phyloP scores from a whole-genome alignment of 2,113 vertebrate genomes.

The Rafetus swinhoei region DNA sequence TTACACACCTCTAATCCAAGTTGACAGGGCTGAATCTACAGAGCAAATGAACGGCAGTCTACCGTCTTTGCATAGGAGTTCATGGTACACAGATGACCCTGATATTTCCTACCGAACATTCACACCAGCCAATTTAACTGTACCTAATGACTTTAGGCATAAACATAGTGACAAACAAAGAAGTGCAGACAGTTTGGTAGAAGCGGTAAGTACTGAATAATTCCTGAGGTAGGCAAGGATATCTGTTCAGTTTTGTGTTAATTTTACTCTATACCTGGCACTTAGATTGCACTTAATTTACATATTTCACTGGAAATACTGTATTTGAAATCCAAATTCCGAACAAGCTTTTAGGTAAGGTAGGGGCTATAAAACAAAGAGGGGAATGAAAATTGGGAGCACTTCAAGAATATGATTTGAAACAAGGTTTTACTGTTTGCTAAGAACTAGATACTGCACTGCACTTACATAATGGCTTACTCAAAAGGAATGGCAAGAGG shows the following conservation, averaged over 20 bases:
- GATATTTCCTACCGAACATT: conserved; percentile 90
- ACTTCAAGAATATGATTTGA: not conserved
- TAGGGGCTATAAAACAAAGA: not conserved
- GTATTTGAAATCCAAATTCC: not conserved
- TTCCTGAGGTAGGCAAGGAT: not conserved
- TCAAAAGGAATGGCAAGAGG: not conserved
- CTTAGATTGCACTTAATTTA: not conserved
- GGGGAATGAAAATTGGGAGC: not conserved
- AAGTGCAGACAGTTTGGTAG: conserved; percentile 96
- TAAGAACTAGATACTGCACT: not conserved
- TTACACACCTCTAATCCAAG: conserved; percentile 95
- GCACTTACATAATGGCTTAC: not conserved
- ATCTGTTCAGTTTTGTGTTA: not conserved
- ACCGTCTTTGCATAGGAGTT: conserved; percentile 91
- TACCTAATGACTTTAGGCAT: conserved; percentile 90
- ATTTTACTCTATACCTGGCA: not conserved
- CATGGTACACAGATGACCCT: conserved; percentile 96
- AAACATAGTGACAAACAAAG: conserved; percentile 97
- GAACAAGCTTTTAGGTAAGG: not conserved
- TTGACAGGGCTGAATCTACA: conserved; percentile 87
- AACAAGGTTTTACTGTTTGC: not conserved
- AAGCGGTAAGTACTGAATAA: conserved; percentile 87
- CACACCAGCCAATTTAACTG: conserved; percentile 92
- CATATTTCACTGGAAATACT: not conserved
- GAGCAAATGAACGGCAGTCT: conserved; percentile 89